phyloP scores from a whole-genome alignment of 2,113 vertebrate species.

The Oostethus manadensis region DNA sequence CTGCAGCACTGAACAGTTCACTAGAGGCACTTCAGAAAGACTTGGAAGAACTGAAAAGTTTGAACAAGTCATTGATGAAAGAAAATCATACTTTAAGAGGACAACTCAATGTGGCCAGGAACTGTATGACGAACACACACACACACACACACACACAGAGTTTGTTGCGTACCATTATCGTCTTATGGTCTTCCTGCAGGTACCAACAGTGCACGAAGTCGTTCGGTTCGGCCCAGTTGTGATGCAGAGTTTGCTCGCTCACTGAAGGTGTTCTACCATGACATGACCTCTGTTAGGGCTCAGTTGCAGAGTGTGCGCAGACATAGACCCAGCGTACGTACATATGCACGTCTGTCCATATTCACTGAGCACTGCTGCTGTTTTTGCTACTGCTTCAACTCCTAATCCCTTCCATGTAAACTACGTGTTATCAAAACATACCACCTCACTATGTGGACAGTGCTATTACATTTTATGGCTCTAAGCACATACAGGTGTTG shows the following conservation, averaged over 20 bases:
- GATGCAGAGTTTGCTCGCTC: conserved; percentile 80
- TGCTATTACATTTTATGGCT: too few relatives aligned
- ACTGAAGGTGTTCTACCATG: conserved; percentile 83
- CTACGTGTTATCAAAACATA: too few relatives aligned
- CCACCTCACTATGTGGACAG: too few relatives aligned
- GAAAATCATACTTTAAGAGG: conserved; percentile 77
- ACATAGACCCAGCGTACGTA: conserved; percentile 72
- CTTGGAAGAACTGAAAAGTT: conserved; percentile 70
- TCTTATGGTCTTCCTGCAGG: conserved; percentile 32
- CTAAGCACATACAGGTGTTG: too few relatives aligned
- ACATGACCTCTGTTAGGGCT: conserved; percentile 74
- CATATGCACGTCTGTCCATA: conserved; percentile 19
- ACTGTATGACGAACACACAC: not conserved
- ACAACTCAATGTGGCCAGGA: conserved; percentile 45
- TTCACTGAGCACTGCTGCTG: not conserved
- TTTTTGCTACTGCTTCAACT: not conserved
- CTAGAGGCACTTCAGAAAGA: conserved; percentile 73
- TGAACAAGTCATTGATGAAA: conserved; percentile 72
- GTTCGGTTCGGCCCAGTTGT: conserved; percentile 58
- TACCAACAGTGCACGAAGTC: conserved; percentile 34
- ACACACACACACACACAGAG: not conserved
- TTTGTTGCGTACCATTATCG: not conserved
- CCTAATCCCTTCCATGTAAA: too few relatives aligned
- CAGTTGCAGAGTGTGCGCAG: conserved; percentile 76
- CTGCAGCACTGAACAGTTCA: conserved; percentile 64